Evolutionary conservation across 2,797 vertebrate genomes (phyloP).

Genomic region (Rhabdomys pumilio): DNA sequence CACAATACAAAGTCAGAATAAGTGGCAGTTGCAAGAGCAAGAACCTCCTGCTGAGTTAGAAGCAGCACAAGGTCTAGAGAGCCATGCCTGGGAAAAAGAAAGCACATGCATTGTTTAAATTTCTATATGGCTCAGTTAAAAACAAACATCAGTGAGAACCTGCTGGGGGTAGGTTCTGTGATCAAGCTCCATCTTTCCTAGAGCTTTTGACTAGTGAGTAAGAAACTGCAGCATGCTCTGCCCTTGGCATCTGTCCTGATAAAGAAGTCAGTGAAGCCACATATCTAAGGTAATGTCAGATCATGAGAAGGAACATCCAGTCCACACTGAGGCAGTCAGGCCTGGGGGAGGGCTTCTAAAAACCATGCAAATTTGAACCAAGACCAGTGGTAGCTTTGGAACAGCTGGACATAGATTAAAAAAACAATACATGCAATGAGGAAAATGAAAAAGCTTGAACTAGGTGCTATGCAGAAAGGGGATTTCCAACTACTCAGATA

Average conservation of each 20-base stretch:
- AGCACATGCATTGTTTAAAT: neutral
- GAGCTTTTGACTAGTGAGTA: neutral
- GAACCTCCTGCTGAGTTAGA: slow-evolving; percentile 25
- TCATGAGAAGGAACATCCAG: neutral
- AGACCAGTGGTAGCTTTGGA: neutral
- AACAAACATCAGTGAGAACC: neutral
- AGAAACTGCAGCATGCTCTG: neutral
- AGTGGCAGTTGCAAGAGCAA: neutral
- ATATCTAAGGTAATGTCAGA: neutral
- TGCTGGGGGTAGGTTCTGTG: neutral
- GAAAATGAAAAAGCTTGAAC: neutral
- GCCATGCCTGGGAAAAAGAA: neutral
- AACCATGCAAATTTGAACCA: neutral
- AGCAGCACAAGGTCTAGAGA: neutral
- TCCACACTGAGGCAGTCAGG: neutral
- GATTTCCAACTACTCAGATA: neutral
- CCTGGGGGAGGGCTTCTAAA: slow-evolving; percentile 14
- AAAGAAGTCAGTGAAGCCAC: neutral
- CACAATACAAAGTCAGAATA: neutral
- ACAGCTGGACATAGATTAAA: slow-evolving; percentile 2
- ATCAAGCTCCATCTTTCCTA: slow-evolving; percentile 9
- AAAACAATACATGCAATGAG: neutral
- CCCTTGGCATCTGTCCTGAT: neutral
- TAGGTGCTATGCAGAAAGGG: neutral
- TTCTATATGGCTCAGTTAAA: neutral